Base-by-base conservation (phyloP, 1,140 invertebrate species). In the Prorops nasuta region DNA sequence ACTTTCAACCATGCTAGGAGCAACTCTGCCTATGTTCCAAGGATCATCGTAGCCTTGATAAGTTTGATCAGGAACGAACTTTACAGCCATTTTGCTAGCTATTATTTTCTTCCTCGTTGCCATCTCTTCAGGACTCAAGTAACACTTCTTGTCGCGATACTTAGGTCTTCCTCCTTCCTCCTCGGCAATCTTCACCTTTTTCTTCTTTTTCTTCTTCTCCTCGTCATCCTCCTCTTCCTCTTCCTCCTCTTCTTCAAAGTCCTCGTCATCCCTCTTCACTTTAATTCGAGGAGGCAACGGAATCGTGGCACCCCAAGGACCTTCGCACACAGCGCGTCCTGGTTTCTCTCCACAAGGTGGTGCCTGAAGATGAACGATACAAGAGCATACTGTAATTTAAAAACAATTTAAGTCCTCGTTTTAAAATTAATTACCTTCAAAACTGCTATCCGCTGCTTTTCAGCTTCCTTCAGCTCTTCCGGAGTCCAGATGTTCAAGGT, bases 331-430 rank as follows among this genome's bases (percentile, higher is more conserved):
- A 2, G 60, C 50, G 31, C 51, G 50, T 9, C 60, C 60, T 17
- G 60, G 54, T 42, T 34, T 63, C 1, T 18, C 44, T 12, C 60
- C 60, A 19, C 60, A 63, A 0, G 60, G 54, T 17, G 60, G 60
- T 19, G 47, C 48, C 58, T 61, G 2, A 28, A 45, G 16, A 24
- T 38, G 18, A 41, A 49, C 21, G 7, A 46, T 35, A 18, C 12
- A 17, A 46, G 12, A 19, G n/a, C n/a, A n/a, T n/a, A n/a, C n/a
- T n/a, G n/a, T n/a, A n/a, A n/a, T n/a, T n/a, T n/a, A 15, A 15
- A 43, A n/a, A n/a, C n/a, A n/a, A n/a, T n/a, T n/a, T n/a, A n/a
- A n/a, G n/a, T n/a, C n/a, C n/a, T n/a, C n/a, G n/a, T n/a, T n/a
- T n/a, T n/a, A n/a, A n/a, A n/a, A n/a, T 17, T 14, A 44, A 20